These are phyloP conservation scores for Cataglyphis hispanica DNA, from an alignment of 1,140 invertebrate genomes.

Conservation along the genomic window DNA sequence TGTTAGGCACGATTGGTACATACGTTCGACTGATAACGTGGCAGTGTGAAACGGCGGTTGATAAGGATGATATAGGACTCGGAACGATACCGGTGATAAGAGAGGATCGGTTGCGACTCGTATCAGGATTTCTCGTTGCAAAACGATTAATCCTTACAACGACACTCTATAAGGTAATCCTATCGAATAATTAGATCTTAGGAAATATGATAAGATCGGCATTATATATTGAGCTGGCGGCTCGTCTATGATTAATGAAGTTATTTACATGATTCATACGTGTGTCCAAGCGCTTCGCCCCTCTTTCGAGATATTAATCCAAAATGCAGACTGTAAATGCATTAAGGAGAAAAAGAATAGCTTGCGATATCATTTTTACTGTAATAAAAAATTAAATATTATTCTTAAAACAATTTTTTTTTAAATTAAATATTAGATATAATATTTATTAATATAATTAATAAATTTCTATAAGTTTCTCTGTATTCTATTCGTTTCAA, in stretches of 20 bases:
- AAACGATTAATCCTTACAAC: slow-evolving; percentile 60
- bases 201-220: slow-evolving; percentile 34
- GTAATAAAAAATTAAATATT: background rate
- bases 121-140: slow-evolving; percentile 49
- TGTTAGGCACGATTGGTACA: slow-evolving; percentile 53
- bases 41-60: slow-evolving; percentile 29
- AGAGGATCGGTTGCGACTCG: slow-evolving; percentile 46
- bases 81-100: slow-evolving; percentile 50
- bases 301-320: background rate
- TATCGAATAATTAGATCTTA: slow-evolving; percentile 51
- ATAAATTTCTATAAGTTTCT: too few species aligned
- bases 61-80: slow-evolving; percentile 61
- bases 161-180: slow-evolving; percentile 43
- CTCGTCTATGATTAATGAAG: slow-evolving; percentile 41
- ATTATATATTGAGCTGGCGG: slow-evolving; percentile 20
- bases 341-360: background rate
- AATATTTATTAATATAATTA: background rate
- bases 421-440: background rate
- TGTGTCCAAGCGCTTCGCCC: background rate
- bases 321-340: background rate
- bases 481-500: background rate
- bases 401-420: too few species aligned
- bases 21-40: slow-evolving; percentile 54
- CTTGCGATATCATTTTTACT: background rate
- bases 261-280: slow-evolving; percentile 22